Percentiles rank a stretch among this genome's conserved stretches.
Evolutionary conservation across 1,140 invertebrate genomes (phyloP).

Genomic region (Drosophila elegans): DNA sequence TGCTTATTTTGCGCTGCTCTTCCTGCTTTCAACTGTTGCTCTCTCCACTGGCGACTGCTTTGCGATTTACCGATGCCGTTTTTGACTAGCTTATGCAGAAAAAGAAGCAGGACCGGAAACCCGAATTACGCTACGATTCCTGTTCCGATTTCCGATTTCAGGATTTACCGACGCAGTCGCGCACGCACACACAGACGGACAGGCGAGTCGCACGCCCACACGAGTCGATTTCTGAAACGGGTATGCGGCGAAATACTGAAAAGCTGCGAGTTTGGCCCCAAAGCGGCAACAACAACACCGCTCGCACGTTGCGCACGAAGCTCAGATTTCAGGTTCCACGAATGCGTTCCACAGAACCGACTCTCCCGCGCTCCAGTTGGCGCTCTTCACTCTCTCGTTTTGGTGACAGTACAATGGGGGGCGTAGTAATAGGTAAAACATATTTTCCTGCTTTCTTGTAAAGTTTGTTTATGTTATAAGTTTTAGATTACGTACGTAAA

Average conservation of each 20-base stretch:
- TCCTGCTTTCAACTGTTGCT: constrained; percentile 37
- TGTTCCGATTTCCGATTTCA: constrained; percentile 35
- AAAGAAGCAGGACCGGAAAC: constrained; percentile 25
- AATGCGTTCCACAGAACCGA: constrained; percentile 49
- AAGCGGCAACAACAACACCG: constrained; percentile 25
- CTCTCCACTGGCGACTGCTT: constrained; percentile 27
- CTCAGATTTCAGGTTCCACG: constrained; percentile 73
- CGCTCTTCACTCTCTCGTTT: not conserved
- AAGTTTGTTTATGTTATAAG: too few relatives aligned
- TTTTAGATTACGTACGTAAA: too few relatives aligned
- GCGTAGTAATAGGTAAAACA: not conserved
- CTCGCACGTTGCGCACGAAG: constrained; percentile 60
- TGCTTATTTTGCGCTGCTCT: constrained; percentile 21
- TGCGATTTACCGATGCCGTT: constrained; percentile 10
- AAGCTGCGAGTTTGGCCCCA: constrained; percentile 42
- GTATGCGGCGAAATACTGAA: constrained; percentile 48
- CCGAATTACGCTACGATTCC: constrained; percentile 37
- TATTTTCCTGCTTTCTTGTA: too few relatives aligned
- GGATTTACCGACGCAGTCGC: constrained; percentile 42
- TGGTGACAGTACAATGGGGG: not conserved
- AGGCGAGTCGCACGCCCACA: constrained; percentile 55
- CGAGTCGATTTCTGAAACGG: constrained; percentile 64
- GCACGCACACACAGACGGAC: constrained; percentile 28
- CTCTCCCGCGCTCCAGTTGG: constrained; percentile 3
- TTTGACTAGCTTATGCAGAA: constrained; percentile 13